Evolutionary conservation across 2,113 vertebrate genomes (phyloP).

Genomic region (Epinephelus fuscoguttatus): DNA sequence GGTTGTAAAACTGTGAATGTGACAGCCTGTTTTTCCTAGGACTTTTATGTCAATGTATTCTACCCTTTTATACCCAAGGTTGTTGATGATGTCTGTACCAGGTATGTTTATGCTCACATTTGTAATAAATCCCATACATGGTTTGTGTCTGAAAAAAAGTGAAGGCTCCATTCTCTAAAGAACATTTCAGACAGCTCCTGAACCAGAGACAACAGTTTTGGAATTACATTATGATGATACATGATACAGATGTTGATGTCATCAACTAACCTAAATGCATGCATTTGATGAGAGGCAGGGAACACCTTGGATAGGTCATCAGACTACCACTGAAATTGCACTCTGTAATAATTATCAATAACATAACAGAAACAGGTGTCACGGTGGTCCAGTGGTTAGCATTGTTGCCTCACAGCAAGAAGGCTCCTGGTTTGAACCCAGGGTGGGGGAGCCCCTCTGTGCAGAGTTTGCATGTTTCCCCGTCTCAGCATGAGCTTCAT

Average conservation of each 20-base stretch:
- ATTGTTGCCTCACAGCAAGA: too few relatives aligned
- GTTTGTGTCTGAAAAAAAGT: neutral
- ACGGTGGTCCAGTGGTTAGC: too few relatives aligned
- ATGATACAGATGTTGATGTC: neutral
- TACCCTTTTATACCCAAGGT: neutral
- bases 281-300: neutral
- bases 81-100: neutral
- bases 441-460: too few relatives aligned
- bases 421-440: too few relatives aligned
- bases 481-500: too few relatives aligned
- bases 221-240: neutral
- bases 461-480: too few relatives aligned
- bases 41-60: neutral
- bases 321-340: neutral
- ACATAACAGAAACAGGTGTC: neutral
- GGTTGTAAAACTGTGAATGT: constrained; percentile 34
- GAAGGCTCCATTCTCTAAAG: neutral
- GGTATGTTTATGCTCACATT: neutral
- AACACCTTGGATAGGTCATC: neutral
- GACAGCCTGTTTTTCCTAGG: constrained; percentile 20
- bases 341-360: constrained; percentile 4
- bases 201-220: neutral
- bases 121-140: neutral
- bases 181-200: neutral
- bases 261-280: neutral